Conservation (phyloP, 37 sponge, comb jelly and placozoan species). For the Cliona cf. orientalis region DNA sequence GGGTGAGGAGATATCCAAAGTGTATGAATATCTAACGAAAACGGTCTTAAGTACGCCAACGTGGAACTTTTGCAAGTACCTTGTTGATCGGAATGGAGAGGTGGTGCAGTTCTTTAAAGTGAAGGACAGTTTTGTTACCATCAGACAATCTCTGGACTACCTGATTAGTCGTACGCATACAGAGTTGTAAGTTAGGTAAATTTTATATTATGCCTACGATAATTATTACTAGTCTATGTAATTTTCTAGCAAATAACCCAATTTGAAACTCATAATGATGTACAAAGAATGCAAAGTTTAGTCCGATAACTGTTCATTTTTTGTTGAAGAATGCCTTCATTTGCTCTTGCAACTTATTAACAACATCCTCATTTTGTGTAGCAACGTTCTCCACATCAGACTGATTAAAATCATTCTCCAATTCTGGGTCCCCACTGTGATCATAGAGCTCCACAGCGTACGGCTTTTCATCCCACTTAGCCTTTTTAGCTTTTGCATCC, state of each 20-base stretch:
- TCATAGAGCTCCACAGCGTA: conserved; percentile 27
- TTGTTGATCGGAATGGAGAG: conserved; percentile 65
- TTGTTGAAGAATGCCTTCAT: conserved; percentile 17
- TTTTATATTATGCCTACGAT: too few species aligned
- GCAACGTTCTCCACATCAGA: conserved; percentile 2
- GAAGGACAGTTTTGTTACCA: conserved; percentile 16
- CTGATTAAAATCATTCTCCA: conserved; percentile 16
- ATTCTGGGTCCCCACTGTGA: not conserved
- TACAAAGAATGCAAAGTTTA: too few species aligned
- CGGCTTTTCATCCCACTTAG: conserved; percentile 8
- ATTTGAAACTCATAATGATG: too few species aligned
- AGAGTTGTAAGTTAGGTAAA: too few species aligned
- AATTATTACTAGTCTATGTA: too few species aligned
- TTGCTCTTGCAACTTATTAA: not conserved
- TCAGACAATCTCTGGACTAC: conserved; percentile 32
- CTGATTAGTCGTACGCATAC: too few species aligned
- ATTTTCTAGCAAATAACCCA: too few species aligned
- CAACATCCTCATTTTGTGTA: not conserved
- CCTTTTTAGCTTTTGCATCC: not conserved
- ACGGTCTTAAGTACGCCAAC: conserved; percentile 28
- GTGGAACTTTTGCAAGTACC: conserved; percentile 93
- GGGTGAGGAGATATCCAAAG: conserved; percentile 18
- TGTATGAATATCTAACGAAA: conserved; percentile 58
- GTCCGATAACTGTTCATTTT: too few species aligned
- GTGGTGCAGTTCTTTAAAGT: conserved; percentile 68